phyloP scores from a whole-genome alignment of 2,797 vertebrate species.

The Propithecus perrieri region DNA sequence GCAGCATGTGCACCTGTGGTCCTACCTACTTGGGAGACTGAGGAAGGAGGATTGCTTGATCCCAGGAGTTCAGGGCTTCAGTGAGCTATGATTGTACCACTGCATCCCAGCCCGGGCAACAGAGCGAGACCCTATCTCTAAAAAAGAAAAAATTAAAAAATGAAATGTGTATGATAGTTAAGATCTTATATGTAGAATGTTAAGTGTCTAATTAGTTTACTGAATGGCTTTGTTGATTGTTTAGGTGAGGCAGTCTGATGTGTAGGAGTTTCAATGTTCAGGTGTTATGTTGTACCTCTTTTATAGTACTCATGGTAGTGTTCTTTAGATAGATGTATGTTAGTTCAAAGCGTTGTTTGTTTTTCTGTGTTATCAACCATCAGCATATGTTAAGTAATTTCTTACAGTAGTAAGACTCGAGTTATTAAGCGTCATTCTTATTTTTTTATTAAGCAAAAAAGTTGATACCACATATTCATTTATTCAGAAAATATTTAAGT shows the following conservation, averaged over 20 bases:
- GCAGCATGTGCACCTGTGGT: not conserved
- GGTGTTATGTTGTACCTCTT: not conserved
- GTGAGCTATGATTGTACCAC: not conserved
- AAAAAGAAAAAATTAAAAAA: not conserved
- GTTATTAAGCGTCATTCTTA: not conserved
- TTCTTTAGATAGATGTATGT: not conserved
- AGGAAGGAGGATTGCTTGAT: not conserved
- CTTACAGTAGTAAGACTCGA: not conserved
- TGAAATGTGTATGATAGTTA: not conserved
- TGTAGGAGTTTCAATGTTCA: not conserved
- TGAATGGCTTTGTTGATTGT: not conserved
- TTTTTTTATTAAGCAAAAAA: slow-evolving; percentile 14
- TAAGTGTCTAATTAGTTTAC: not conserved
- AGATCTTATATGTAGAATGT: not conserved
- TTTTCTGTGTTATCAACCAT: not conserved
- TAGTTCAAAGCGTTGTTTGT: not conserved
- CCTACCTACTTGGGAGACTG: not conserved
- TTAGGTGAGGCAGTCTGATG: not conserved
- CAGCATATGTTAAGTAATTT: not conserved
- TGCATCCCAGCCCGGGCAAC: not conserved
- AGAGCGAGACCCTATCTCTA: not conserved
- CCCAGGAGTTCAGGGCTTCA: not conserved
- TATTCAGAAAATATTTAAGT: slow-evolving; percentile 22
- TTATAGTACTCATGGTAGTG: not conserved
- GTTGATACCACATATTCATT: not conserved